phyloP scores from a whole-genome alignment of 2,797 vertebrate species.

The Gymnopithys bicolor region DNA sequence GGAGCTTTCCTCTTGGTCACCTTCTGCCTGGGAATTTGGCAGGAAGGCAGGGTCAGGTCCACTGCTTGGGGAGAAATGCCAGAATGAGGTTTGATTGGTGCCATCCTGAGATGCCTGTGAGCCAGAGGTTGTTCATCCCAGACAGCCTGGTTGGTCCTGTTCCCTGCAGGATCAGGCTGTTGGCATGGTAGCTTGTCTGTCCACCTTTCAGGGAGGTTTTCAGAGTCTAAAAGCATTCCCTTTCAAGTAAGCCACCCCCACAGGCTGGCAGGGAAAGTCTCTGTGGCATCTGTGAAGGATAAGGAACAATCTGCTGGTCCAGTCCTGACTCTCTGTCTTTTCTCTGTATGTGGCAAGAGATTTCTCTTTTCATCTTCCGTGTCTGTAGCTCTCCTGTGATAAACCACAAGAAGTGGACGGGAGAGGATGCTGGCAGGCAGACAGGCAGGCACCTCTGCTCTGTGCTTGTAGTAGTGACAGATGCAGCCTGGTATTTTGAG shows the following conservation, averaged over 20 bases:
- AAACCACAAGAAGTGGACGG: background rate
- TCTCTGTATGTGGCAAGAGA: background rate
- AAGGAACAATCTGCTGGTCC: background rate
- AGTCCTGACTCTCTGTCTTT: background rate
- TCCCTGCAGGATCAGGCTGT: background rate
- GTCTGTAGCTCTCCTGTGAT: background rate
- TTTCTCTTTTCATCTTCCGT: background rate
- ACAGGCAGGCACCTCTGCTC: background rate
- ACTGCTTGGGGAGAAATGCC: background rate
- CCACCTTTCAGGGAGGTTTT: background rate
- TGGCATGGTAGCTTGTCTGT: background rate
- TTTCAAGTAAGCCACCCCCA: background rate
- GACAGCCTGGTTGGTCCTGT: background rate
- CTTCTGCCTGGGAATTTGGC: background rate
- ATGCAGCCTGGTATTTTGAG: background rate
- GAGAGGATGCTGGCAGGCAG: background rate
- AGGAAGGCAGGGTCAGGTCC: background rate
- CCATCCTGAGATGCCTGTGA: background rate
- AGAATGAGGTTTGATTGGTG: rapidly evolving
- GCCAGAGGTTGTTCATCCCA: background rate
- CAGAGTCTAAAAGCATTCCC: background rate
- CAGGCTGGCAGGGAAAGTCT: background rate
- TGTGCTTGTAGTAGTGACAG: background rate
- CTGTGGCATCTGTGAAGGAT: background rate
- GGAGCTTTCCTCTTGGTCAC: background rate